Conservation (phyloP, 2,113 vertebrate genomes). For the Chionis minor region DNA sequence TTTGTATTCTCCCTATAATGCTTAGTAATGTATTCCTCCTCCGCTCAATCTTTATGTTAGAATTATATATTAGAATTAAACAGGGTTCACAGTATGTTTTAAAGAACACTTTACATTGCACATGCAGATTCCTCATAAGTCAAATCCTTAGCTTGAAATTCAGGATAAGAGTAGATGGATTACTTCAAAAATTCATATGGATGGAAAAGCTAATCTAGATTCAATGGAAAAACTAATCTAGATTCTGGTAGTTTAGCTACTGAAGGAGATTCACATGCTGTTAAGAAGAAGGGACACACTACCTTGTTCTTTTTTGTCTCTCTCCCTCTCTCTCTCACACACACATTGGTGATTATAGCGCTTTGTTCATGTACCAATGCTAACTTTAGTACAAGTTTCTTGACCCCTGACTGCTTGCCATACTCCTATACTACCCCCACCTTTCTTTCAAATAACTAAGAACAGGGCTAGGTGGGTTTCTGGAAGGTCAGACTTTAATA, state of each 20-base stretch:
- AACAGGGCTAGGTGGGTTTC: background rate
- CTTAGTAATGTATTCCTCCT: background rate
- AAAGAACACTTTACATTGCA: background rate
- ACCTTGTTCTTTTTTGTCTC: background rate
- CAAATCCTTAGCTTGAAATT: background rate
- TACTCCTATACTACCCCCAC: background rate
- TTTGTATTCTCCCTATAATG: background rate
- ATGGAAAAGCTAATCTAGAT: background rate
- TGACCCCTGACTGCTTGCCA: background rate
- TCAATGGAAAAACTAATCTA: background rate
- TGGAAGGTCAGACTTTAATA: background rate
- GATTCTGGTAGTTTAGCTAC: background rate
- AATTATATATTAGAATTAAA: background rate
- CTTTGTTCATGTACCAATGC: background rate
- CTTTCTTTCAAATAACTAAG: background rate
- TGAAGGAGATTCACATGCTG: background rate
- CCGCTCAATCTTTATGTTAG: background rate
- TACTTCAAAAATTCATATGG: background rate
- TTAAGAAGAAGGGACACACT: background rate
- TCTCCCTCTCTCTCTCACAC: background rate
- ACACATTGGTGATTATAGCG: background rate
- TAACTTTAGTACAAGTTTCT: background rate
- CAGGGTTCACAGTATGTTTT: background rate
- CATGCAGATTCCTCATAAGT: background rate
- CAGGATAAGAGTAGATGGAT: background rate